Evolutionary conservation across 2,113 vertebrate genomes (phyloP).

Genomic region (Petrocephalus microphthalmus): DNA sequence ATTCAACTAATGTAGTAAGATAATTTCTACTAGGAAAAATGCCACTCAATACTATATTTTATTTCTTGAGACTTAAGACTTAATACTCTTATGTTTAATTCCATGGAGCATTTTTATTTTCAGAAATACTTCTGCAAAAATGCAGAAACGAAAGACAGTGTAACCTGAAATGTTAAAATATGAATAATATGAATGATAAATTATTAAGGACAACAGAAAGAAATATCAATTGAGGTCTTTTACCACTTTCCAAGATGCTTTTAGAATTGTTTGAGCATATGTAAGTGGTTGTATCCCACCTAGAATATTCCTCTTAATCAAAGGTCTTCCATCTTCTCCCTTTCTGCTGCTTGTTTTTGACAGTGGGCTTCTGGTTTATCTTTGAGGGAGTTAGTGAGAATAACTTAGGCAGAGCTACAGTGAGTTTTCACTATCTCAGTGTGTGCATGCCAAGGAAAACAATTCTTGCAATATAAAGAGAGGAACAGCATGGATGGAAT

Average conservation of each 20-base stretch:
- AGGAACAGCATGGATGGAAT: background rate
- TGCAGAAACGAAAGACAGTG: background rate
- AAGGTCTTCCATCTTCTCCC: background rate
- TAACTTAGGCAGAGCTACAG: background rate
- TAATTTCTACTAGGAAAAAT: background rate
- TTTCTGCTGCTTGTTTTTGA: background rate
- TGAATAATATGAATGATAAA: background rate
- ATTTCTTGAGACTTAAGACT: background rate
- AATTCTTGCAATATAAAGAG: background rate
- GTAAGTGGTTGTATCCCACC: too few relatives aligned
- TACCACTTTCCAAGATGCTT: background rate
- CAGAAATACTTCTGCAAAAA: background rate
- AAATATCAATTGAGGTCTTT: background rate
- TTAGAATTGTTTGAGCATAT: background rate
- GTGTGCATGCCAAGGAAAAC: background rate
- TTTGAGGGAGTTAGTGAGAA: background rate
- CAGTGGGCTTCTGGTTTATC: background rate
- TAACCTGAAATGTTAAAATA: background rate
- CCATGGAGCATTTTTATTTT: background rate
- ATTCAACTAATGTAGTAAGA: background rate
- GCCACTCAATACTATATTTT: background rate
- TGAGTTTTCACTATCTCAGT: background rate
- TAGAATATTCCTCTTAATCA: too few relatives aligned
- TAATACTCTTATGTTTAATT: background rate
- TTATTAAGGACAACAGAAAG: background rate